Percentiles rank a stretch among this genome's conserved stretches.
Evolutionary conservation across 2,113 vertebrate species (phyloP).

Genomic region (Colius striatus): DNA sequence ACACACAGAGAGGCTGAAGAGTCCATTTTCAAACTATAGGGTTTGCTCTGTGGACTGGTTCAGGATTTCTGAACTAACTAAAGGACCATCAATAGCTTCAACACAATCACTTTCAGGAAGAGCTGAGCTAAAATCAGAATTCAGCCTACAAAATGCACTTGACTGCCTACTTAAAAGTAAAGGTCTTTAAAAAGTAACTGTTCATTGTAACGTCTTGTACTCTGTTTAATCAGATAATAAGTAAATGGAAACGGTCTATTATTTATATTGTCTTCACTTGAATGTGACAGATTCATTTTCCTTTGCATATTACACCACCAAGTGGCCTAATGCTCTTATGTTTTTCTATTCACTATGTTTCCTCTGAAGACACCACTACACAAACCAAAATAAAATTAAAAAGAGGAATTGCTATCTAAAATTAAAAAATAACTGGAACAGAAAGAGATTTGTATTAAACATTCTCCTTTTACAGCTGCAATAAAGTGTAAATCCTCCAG

Average conservation of each 20-base stretch:
- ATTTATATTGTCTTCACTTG: background rate
- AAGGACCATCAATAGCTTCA: background rate
- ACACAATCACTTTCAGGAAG: background rate
- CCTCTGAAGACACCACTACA: background rate
- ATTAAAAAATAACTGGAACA: background rate
- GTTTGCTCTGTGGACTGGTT: background rate
- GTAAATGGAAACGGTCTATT: background rate
- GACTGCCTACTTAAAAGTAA: background rate
- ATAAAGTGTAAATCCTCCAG: background rate
- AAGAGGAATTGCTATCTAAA: background rate
- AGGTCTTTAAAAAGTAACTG: background rate
- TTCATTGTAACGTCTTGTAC: background rate
- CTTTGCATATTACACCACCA: slow-evolving; percentile 76
- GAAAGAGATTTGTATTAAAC: background rate
- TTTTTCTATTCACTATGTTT: background rate
- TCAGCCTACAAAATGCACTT: background rate
- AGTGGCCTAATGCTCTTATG: slow-evolving; percentile 58
- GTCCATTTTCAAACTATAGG: background rate
- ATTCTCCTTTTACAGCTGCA: background rate
- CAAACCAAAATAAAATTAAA: background rate
- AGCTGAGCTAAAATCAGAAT: background rate
- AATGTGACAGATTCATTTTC: slow-evolving; percentile 33
- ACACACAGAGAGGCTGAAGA: accelerated
- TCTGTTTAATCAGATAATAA: slow-evolving; percentile 11
- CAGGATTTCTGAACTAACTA: background rate